phyloP scores from a whole-genome alignment of 2,888 invertebrate genomes.

The Pterobdella sp. region DNA sequence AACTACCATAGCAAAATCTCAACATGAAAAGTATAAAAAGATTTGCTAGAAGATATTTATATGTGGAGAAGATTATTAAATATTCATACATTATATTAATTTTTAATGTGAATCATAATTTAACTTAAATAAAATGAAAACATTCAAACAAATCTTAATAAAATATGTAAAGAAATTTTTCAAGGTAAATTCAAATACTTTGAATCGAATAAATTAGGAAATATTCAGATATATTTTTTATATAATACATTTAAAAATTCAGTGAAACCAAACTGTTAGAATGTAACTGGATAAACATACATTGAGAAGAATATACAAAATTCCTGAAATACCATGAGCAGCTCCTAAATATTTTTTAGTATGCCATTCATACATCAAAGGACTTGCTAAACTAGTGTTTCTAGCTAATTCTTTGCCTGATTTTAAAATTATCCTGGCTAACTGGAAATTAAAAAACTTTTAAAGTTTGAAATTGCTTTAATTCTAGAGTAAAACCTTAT shows the following conservation, averaged over 20 bases:
- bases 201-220: not conserved
- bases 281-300: constrained; percentile 54
- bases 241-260: not conserved
- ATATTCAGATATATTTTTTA: not conserved
- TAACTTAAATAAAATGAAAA: no score
- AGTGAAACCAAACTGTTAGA: not conserved
- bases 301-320: constrained; percentile 72
- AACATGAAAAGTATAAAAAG: no score
- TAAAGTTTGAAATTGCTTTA: no score
- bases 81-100: no score
- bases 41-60: no score
- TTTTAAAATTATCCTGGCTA: constrained; percentile 55
- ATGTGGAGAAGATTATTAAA: no score
- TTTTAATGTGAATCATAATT: no score
- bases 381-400: constrained; percentile 43
- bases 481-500: not conserved
- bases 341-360: constrained; percentile 76
- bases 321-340: constrained; percentile 80
- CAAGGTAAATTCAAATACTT: not conserved
- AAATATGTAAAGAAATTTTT: not conserved
- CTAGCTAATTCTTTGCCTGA: constrained; percentile 55
- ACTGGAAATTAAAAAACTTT: constrained; percentile 52
- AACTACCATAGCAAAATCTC: no score
- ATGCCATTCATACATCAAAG: constrained; percentile 79
- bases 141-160: no score